Conservation (phyloP, 2,888 invertebrate genomes). For the Agonopterix alstromeriana region DNA sequence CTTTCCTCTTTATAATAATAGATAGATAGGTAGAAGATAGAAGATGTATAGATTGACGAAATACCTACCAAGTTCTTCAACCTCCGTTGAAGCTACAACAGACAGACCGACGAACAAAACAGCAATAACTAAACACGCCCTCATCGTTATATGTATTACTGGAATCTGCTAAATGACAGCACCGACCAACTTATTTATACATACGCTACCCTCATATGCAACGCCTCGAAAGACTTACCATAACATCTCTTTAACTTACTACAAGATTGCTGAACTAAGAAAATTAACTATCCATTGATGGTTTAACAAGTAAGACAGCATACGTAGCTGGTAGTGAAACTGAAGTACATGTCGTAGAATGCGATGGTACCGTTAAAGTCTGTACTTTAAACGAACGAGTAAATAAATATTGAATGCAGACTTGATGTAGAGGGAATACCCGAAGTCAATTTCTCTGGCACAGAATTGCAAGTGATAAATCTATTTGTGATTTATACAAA, state of each 20-base stretch:
- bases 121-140: conserved; percentile 27
- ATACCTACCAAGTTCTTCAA: neutral
- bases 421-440: conserved; percentile 46
- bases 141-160: conserved; percentile 31
- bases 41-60: no score
- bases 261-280: conserved; percentile 1
- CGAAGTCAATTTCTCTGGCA: conserved; percentile 47
- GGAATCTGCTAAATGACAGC: conserved; percentile 24
- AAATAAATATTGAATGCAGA: conserved; percentile 34
- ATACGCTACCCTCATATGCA: conserved; percentile 19
- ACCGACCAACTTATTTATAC: conserved; percentile 38
- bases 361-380: conserved; percentile 2
- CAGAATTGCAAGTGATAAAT: conserved; percentile 45
- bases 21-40: no score
- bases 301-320: conserved; percentile 5
- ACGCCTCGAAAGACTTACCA: conserved; percentile 8
- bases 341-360: conserved; percentile 11
- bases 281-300: conserved; percentile 22
- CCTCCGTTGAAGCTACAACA: conserved; percentile 9
- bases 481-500: conserved; percentile 20
- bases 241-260: no score
- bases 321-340: neutral
- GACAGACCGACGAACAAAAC: conserved; percentile 24
- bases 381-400: conserved; percentile 8
- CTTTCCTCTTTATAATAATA: no score